Conservation (phyloP, 2,113 vertebrate species). For the Microcebus murinus region DNA sequence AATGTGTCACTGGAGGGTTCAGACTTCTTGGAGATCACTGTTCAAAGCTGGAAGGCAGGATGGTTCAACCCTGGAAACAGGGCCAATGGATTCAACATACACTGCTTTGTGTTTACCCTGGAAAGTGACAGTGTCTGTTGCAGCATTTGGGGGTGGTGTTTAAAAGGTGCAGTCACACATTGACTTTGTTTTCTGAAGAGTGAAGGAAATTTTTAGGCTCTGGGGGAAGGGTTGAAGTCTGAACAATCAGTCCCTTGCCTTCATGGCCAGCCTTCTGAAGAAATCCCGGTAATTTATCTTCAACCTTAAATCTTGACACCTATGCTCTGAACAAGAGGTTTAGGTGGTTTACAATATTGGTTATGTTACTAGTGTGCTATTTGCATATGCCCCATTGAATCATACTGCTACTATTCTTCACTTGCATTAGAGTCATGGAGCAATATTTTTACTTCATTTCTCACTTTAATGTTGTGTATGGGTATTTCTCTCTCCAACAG, state of each 20-base stretch:
- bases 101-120: background rate
- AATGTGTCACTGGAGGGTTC: background rate
- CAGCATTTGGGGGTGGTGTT: background rate
- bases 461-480: background rate
- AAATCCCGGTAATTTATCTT: background rate
- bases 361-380: background rate
- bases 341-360: background rate
- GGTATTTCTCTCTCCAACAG: background rate
- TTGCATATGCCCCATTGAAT: background rate
- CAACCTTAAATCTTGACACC: background rate
- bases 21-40: background rate
- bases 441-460: slow-evolving; percentile 2
- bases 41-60: background rate
- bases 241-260: background rate
- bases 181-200: background rate
- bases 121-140: background rate
- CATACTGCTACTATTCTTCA: background rate
- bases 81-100: background rate
- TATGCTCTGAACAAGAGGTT: background rate
- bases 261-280: background rate
- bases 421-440: background rate
- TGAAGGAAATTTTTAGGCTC: background rate
- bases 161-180: background rate
- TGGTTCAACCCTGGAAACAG: background rate
- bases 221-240: background rate